Evolutionary conservation across 1,140 invertebrate species (phyloP), one percentile per base, ranked within the genome.

Genomic region (Drosophila tristis): DNA sequence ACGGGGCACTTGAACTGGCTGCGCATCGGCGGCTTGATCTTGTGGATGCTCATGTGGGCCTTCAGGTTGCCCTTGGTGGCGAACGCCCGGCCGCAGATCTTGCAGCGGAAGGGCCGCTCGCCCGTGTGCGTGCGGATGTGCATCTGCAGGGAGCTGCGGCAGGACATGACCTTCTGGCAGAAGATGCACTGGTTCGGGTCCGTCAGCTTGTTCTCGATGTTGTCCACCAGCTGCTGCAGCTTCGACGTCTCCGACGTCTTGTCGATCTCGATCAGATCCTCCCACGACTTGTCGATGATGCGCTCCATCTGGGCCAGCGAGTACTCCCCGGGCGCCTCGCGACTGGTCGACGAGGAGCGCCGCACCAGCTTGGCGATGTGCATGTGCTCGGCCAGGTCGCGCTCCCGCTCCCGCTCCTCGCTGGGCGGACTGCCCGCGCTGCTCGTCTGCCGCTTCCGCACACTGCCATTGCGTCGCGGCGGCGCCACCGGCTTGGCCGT

Each of bases 31-130:
- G 97, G 97, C 90, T 98, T 99, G 51, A 97, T 95, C 59, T 98
- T 94, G 93, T 99, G 98, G 5, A 99, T 98, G 59, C 98, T 98
- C 98, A 99, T 99, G 93, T 99, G 99, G 4, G 98, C 99, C 92
- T 99, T 99, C 61, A 99, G 94, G 93, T 99, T 99, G 8, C 99
- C 98, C 93, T 99, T 99, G 5, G 98, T 99, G 13, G 98, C 99
- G 92, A 99, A 99, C 13, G 98, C 96, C 49, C 98, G 94, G 23
- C 97, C 96, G 92, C 98, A 99, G 57, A 99, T 97, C 93, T 98
- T 98, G 92, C 98, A 99, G 87, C 96, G 96, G 92, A 99, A 99
- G 0, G 98, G 98, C 56, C 98, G 93, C 92, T 99, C 98, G 2
- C 98, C 97, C 0, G 91, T 92, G 44, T 91, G 91, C n/a, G 97